A percentile compares a stretch with the other conserved stretches of the same genome.
These are phyloP conservation scores for Pomacea canaliculata DNA, from an alignment of 2,888 invertebrate genomes.

Conservation along the genomic window DNA sequence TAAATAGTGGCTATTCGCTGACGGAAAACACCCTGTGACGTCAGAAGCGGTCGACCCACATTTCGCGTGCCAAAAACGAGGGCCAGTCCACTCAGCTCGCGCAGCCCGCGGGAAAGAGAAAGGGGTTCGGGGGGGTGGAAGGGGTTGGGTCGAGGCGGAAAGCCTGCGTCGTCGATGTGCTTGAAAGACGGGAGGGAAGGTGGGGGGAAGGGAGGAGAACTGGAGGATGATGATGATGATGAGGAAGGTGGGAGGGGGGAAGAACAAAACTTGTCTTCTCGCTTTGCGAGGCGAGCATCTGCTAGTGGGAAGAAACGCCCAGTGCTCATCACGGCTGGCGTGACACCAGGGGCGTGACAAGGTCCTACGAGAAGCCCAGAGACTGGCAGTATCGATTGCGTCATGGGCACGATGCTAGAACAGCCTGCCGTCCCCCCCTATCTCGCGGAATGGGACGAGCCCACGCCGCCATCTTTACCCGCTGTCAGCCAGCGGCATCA, in stretches of 20 bases:
- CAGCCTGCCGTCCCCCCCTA: neutral
- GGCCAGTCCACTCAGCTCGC: neutral
- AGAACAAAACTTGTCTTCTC: no score
- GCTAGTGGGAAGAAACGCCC: no score
- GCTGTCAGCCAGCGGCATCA: neutral
- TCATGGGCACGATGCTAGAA: neutral
- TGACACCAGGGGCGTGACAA: no score
- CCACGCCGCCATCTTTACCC: neutral
- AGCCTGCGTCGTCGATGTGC: no score
- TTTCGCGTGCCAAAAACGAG: constrained; percentile 11
- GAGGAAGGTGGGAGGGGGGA: no score
- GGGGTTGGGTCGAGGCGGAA: neutral
- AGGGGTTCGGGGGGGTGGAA: neutral
- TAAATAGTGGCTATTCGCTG: constrained; percentile 34
- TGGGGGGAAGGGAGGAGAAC: no score
- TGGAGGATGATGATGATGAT: no score
- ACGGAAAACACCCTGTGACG: constrained; percentile 35
- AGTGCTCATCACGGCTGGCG: no score
- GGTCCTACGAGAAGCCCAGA: no score
- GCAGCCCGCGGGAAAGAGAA: neutral
- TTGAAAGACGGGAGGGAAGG: no score
- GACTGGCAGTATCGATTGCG: neutral
- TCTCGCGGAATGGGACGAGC: neutral
- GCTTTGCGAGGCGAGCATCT: no score
- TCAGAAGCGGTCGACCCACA: constrained; percentile 28